These are phyloP conservation scores for Mesorhabditis belari DNA, from an alignment of 2,888 invertebrate species.

Conservation along the genomic window DNA sequence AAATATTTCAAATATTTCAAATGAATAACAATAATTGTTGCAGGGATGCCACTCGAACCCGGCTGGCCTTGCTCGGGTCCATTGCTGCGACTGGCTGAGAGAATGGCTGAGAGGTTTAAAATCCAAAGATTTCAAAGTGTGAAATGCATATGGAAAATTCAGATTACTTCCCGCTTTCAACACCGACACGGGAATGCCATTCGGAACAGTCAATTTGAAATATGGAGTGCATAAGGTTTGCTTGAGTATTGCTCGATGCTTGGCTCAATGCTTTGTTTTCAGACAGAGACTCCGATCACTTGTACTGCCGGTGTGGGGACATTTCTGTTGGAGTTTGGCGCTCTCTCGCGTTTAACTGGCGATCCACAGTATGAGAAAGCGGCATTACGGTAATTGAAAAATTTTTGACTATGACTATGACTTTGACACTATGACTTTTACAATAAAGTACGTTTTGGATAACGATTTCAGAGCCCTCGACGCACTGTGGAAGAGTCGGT, in stretches of 20 bases:
- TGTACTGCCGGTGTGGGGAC: slow-evolving; percentile 98
- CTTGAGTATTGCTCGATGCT: background rate
- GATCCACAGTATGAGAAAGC: slow-evolving; percentile 76
- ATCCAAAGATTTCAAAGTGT: background rate
- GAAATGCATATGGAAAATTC: background rate
- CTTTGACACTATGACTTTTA: too few species aligned
- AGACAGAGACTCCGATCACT: slow-evolving; percentile 83
- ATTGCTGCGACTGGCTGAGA: slow-evolving; percentile 80
- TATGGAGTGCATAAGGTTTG: slow-evolving; percentile 71
- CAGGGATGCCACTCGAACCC: slow-evolving; percentile 63
- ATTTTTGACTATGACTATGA: too few species aligned
- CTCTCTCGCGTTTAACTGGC: slow-evolving; percentile 56
- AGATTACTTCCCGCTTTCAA: background rate
- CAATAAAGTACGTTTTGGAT: too few species aligned
- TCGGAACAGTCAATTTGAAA: slow-evolving; percentile 74
- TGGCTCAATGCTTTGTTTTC: background rate
- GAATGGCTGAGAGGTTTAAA: slow-evolving; percentile 72
- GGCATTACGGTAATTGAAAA: slow-evolving; percentile 72
- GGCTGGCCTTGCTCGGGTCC: slow-evolving; percentile 99
- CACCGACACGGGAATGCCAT: slow-evolving; percentile 45
- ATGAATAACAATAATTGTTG: background rate
- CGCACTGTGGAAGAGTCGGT: slow-evolving; percentile 77
- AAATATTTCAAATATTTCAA: background rate
- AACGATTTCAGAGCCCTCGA: slow-evolving; percentile 68
- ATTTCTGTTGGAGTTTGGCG: slow-evolving; percentile 89